A percentile compares a stretch with the other conserved stretches of the same genome.
Conservation (phyloP, 2,113 vertebrate species). For the Trichomycterus rosablanca region DNA sequence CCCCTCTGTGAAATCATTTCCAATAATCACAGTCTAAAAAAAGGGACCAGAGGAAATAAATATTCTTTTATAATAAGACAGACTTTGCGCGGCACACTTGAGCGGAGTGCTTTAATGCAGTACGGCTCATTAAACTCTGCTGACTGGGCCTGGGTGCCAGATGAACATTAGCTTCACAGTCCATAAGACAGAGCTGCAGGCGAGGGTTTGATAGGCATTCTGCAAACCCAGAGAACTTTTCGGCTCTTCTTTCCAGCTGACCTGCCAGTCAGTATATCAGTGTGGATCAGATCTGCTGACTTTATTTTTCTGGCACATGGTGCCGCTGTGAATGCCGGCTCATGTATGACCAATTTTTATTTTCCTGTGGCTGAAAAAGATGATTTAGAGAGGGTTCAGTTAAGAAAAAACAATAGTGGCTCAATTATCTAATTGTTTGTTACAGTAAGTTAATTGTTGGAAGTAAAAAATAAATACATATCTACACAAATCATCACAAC, state of each 20-base stretch:
- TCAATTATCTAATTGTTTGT: too few relatives aligned
- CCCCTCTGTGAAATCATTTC: slow-evolving; percentile 12
- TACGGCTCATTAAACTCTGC: slow-evolving; percentile 60
- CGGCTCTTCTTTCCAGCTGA: background rate
- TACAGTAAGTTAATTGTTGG: too few relatives aligned
- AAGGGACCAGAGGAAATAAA: slow-evolving; percentile 33
- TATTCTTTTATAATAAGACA: slow-evolving; percentile 47
- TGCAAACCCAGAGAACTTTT: slow-evolving; percentile 12
- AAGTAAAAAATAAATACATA: too few relatives aligned
- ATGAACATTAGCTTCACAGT: slow-evolving; percentile 79
- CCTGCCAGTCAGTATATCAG: too few relatives aligned
- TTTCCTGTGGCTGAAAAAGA: too few relatives aligned
- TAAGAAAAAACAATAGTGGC: too few relatives aligned
- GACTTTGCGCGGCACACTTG: slow-evolving; percentile 43
- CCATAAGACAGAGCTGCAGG: slow-evolving; percentile 73
- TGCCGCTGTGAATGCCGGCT: background rate
- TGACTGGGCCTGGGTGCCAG: slow-evolving; percentile 62
- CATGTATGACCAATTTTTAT: background rate
- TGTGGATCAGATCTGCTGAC: slow-evolving; percentile 3
- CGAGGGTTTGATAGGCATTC: slow-evolving; percentile 19
- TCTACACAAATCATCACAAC: too few relatives aligned
- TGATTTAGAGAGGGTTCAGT: too few relatives aligned
- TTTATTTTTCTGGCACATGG: background rate
- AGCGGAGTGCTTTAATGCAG: slow-evolving; percentile 54
- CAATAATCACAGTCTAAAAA: slow-evolving; percentile 30